A percentile compares a stretch with the other conserved stretches of the same genome.
Conservation (phyloP, 2,888 invertebrate species). For the Adela reaumurella region DNA sequence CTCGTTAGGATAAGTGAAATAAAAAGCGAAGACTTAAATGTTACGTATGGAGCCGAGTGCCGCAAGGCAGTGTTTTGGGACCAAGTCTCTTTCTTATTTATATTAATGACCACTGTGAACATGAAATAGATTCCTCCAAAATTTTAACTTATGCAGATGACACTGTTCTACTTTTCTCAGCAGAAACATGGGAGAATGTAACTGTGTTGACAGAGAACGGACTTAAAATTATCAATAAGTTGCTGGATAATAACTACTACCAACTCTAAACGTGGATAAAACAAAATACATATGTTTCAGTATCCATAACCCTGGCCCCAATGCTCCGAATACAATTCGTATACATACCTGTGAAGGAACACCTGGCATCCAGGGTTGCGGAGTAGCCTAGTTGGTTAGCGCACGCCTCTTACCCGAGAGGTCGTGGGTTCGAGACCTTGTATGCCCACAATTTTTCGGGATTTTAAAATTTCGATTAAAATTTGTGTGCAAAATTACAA, state of each 20-base stretch:
- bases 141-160: constrained; percentile 3
- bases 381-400: too few relatives aligned
- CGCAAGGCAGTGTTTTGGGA: not conserved
- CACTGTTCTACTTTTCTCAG: constrained; percentile 1
- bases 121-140: not conserved
- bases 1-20: not conserved
- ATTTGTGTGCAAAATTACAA: too few relatives aligned
- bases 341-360: not conserved
- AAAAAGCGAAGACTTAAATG: not conserved
- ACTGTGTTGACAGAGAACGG: not conserved
- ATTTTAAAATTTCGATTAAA: too few relatives aligned
- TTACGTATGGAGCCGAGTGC: not conserved
- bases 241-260: constrained; percentile 1
- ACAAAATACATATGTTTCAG: constrained; percentile 2
- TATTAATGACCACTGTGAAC: constrained; percentile 2
- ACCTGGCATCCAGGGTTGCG: not conserved
- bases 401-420: too few relatives aligned
- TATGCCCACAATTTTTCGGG: too few relatives aligned
- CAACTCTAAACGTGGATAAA: constrained; percentile 1
- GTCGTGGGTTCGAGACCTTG: too few relatives aligned
- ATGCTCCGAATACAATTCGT: not conserved
- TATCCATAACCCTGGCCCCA: not conserved
- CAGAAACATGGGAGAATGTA: not conserved
- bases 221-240: not conserved
- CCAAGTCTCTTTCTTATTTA: too few relatives aligned